Evolutionary conservation across 2,113 vertebrate genomes (phyloP).

Genomic region (Thermophis baileyi): DNA sequence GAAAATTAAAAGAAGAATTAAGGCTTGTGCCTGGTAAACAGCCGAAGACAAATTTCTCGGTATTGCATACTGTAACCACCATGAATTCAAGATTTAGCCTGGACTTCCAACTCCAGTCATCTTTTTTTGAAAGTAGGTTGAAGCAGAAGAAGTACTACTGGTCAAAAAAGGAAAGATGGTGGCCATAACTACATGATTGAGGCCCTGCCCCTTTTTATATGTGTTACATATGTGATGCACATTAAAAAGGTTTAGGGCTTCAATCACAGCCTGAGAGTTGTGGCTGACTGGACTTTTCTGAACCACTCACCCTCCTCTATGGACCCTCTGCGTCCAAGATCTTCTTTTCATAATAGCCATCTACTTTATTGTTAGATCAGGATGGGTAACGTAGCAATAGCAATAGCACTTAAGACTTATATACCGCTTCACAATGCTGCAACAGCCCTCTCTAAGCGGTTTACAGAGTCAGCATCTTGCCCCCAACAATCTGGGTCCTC

Average conservation of each 20-base stretch:
- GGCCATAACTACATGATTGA: not conserved
- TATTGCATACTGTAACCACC: not conserved
- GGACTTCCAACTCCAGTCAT: not conserved
- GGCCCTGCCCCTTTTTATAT: not conserved
- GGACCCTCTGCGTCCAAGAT: not conserved
- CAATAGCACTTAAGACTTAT: not conserved
- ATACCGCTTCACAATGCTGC: not conserved
- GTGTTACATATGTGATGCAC: not conserved
- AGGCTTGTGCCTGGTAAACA: not conserved
- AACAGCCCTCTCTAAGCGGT: not conserved
- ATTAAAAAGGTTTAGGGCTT: not conserved
- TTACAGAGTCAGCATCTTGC: not conserved
- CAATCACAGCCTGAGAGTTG: not conserved
- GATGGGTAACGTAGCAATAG: not conserved
- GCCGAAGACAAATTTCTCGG: not conserved
- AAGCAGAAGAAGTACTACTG: not conserved
- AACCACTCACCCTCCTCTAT: not conserved
- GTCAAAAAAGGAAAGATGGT: not conserved
- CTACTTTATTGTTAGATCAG: not conserved
- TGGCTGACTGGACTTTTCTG: not conserved
- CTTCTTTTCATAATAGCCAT: not conserved
- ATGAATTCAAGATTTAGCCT: not conserved
- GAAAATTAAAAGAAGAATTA: not conserved
- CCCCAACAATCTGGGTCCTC: not conserved
- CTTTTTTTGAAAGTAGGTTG: not conserved